Evolutionary conservation across 2,888 invertebrate species (phyloP), one percentile per base, ranked within the genome.

Genomic region (Thecocarcelia acutangulata): DNA sequence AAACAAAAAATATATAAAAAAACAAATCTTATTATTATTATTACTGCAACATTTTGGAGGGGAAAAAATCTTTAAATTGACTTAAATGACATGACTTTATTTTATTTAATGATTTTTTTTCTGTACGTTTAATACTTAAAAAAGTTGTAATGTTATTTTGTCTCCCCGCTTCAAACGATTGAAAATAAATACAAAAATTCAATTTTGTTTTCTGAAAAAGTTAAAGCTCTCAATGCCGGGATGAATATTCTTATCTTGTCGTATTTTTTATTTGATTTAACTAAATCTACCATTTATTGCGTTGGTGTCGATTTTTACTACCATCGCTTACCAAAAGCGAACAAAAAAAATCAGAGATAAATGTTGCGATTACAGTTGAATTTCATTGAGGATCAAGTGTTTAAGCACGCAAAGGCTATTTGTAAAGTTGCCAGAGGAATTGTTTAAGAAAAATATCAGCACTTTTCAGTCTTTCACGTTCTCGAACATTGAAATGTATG

Each of bases 81-180:
- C 78, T 82, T 78, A 82, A 78, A 74, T 66, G 82, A 78, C 78
- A 66, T 82, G 44, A 68, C 64, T 80, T 80, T 69, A 74, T 78
- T 82, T 73, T 50, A 77, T 73, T 59, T 74, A 37, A 59, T 66
- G 28, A 64, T 59, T 48, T 66, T 42, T 54, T 42, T 48, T 56
- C 69, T 56, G 52, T 69, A 69, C 52, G 61, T 52, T 74, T 75
- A 59, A 58, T 21, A 21, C 44, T 6, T 17, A 8, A 52, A 75
- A 61, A 75, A 68, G 5, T 54, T 17, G 28, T 54, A 42, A 28
- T 33, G 8, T 19, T 44, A 12, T 58, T 54, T n/a, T 2, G 21
- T 44, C 28, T 37, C 4, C 15, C 19, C 40, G 12, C 46, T 37
- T 24, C n/a, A 21, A 46, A 17, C 17, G 44, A 66, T 75, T 76